These are phyloP conservation scores for Margarornis squamiger DNA, from an alignment of 2,797 vertebrate species.

Conservation along the genomic window DNA sequence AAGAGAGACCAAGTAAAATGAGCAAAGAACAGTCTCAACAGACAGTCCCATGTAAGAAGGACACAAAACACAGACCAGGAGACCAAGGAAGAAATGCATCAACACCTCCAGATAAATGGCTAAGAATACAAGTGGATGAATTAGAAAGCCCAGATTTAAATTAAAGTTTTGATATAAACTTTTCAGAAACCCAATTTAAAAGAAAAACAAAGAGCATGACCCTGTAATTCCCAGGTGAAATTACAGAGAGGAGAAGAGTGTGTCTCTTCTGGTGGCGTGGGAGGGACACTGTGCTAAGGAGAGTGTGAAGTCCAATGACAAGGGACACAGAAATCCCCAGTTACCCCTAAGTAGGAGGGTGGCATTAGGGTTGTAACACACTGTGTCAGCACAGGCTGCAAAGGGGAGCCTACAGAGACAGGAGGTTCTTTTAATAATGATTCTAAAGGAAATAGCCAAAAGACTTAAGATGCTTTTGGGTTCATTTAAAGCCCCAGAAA, in stretches of 20 bases:
- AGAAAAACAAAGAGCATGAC: background rate
- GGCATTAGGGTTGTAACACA: background rate
- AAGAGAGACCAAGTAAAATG: background rate
- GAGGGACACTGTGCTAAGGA: background rate
- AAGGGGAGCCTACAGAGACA: background rate
- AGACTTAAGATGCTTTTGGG: background rate
- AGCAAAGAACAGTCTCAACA: background rate
- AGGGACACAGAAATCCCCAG: background rate
- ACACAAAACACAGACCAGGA: background rate
- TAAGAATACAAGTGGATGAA: slow-evolving; percentile 6
- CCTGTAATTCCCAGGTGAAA: slow-evolving; percentile 43
- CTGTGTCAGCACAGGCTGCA: background rate
- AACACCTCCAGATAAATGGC: background rate
- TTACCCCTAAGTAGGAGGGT: background rate
- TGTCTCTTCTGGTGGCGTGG: background rate
- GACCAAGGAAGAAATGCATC: background rate
- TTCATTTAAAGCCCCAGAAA: background rate
- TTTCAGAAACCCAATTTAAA: background rate
- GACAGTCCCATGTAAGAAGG: background rate
- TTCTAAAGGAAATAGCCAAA: background rate
- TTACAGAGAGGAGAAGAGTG: background rate
- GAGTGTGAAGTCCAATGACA: background rate
- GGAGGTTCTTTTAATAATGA: background rate
- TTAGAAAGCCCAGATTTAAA: slow-evolving; percentile 14
- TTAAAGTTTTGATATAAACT: slow-evolving; percentile 29